A percentile compares a stretch with the other conserved stretches of the same genome.
Conservation (phyloP, 1,140 invertebrate species). For the Chrysoperla carnea region DNA sequence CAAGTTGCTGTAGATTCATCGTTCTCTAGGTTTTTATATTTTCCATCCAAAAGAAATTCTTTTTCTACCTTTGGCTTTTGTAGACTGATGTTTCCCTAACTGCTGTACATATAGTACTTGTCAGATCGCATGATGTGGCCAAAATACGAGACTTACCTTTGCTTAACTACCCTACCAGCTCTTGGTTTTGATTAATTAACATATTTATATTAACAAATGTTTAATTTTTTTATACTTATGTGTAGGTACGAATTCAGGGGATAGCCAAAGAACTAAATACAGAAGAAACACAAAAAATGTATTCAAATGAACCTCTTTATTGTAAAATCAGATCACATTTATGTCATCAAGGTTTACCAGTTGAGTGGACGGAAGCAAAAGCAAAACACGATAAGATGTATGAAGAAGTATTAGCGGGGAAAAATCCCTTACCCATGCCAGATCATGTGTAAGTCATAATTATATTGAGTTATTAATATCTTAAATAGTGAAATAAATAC, state of each 20-base stretch:
- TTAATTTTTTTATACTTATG: too few relatives aligned
- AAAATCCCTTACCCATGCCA: constrained; percentile 19
- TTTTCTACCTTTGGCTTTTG: too few relatives aligned
- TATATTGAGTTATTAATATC: neutral
- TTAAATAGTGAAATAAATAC: neutral
- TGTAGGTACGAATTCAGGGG: constrained; percentile 25
- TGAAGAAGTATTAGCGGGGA: constrained; percentile 9
- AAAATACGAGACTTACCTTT: too few relatives aligned
- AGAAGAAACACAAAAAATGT: constrained; percentile 19
- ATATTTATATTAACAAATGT: too few relatives aligned
- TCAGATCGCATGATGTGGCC: too few relatives aligned
- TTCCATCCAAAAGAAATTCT: too few relatives aligned
- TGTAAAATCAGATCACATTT: constrained; percentile 26
- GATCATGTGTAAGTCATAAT: constrained; percentile 24
- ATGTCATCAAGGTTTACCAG: constrained; percentile 22
- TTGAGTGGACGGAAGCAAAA: constrained; percentile 25
- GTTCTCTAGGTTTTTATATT: too few relatives aligned
- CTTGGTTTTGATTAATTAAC: too few relatives aligned
- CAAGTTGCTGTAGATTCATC: too few relatives aligned
- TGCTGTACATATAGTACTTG: too few relatives aligned
- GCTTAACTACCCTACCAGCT: too few relatives aligned
- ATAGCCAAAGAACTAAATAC: constrained; percentile 14
- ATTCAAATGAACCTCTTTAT: constrained; percentile 24
- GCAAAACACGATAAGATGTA: constrained; percentile 20
- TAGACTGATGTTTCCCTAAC: too few relatives aligned